Evolutionary conservation across 2,888 invertebrate species (phyloP).

Genomic region (Strigamia transsilvanica): DNA sequence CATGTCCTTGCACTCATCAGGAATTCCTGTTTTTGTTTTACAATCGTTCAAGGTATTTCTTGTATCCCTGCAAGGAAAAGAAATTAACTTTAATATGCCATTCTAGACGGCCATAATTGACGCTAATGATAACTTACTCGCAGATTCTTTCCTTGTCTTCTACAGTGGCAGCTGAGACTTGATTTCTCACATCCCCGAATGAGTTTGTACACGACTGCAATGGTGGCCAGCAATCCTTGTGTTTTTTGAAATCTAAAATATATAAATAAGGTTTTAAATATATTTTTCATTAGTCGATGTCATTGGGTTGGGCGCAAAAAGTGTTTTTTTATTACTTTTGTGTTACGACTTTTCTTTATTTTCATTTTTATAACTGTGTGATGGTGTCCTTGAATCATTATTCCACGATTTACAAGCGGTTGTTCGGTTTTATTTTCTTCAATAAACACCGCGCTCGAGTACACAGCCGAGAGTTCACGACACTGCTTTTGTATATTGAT

Average conservation of each 20-base stretch:
- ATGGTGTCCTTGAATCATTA: background rate
- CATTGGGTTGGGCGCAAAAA: too few relatives aligned
- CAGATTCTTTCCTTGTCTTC: background rate
- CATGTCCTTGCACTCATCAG: background rate
- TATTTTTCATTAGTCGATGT: background rate
- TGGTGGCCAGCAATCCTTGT: background rate
- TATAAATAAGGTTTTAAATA: background rate
- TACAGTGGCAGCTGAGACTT: background rate
- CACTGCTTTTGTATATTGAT: background rate
- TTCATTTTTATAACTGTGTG: background rate
- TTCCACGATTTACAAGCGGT: background rate
- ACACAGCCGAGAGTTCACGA: background rate
- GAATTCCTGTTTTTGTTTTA: background rate
- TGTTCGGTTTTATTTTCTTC: background rate
- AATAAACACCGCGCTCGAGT: background rate
- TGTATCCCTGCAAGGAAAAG: background rate
- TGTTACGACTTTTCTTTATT: background rate
- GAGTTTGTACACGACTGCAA: background rate
- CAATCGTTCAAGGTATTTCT: background rate
- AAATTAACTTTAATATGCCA: background rate
- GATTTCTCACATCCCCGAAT: background rate
- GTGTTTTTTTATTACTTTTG: too few relatives aligned
- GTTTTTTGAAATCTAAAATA: background rate
- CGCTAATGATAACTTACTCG: background rate
- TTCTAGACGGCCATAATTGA: background rate